Base-by-base conservation (phyloP, 2,113 vertebrate genomes). In the Aphelocoma coerulescens region DNA sequence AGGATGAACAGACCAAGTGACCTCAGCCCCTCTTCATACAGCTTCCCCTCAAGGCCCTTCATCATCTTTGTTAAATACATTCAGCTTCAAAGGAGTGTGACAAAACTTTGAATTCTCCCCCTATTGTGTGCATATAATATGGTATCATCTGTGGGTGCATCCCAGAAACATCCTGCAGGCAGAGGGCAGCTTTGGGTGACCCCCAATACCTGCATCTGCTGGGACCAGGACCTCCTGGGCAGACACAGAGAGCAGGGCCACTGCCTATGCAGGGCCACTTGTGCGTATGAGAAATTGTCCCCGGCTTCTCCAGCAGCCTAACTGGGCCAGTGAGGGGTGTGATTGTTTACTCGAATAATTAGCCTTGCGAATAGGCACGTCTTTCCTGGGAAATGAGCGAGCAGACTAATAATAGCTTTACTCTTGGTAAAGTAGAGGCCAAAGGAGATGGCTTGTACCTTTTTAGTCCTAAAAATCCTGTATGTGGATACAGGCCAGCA, bases 311-410 rank as follows among this genome's bases (percentile, higher is more conserved):
- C 76, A 77, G 3, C 43, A 63, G 78, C 63, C 46, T 77, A 91
- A 81, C 35, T 91, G 51, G 89, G 95, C 91, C 88, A 90, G 24
- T 55, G 88, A 80, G 72, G 81, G 73, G 55, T 90, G 78, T 92
- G 93, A 85, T 26, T 77, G 72, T 86, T 93, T 91, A 37, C 58
- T 88, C 1, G 1, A 59, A 71, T 39, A 57, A 63, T 74, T 32
- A 84, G 43, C 48, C 33, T 67, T 39, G 69, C 0, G 3, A 85
- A 55, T 9, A 91, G 41, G 21, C 37, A 62, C 2, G 6, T 76
- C 58, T 69, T 90, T 57, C 8, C 7, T n/a, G 58, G 22, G 62
- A 43, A 85, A n/a, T 46, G 30, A 82, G 27, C 39, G 59, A 15
- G 19, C 39, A 74, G 65, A 59, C 11, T 55, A 89, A 94, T 75